Evolutionary conservation across 2,888 invertebrate species (phyloP).

Genomic region (Euphydryas editha): DNA sequence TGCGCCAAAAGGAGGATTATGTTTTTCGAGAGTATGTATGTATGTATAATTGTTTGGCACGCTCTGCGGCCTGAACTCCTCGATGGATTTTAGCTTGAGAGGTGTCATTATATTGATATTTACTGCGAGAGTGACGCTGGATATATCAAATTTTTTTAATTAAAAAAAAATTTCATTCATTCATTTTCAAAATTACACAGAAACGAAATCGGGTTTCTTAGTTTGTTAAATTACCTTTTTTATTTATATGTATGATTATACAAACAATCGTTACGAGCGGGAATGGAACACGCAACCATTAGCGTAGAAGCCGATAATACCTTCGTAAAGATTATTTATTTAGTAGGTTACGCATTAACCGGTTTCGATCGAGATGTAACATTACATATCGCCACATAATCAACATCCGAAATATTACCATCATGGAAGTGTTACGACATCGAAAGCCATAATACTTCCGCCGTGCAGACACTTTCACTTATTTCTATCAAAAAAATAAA

Average conservation of each 20-base stretch:
- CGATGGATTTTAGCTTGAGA: too few species aligned
- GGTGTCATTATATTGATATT: too few species aligned
- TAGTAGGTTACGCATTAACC: constrained; percentile 46
- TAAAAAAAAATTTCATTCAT: too few species aligned
- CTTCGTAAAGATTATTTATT: constrained; percentile 13
- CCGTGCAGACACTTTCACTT: constrained; percentile 54
- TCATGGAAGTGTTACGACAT: constrained; percentile 55
- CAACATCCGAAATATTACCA: constrained; percentile 54
- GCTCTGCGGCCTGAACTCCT: too few species aligned
- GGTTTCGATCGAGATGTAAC: constrained; percentile 51
- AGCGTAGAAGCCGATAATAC: neutral
- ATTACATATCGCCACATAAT: constrained; percentile 70
- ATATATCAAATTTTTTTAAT: too few species aligned
- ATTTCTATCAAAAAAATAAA: constrained; percentile 37
- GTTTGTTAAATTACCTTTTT: too few species aligned
- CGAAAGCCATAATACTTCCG: constrained; percentile 45
- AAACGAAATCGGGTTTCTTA: too few species aligned
- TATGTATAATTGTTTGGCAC: too few species aligned
- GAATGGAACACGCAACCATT: neutral
- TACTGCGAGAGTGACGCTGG: too few species aligned
- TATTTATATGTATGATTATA: neutral
- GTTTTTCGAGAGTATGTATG: too few species aligned
- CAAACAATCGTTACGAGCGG: neutral
- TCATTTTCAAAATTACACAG: too few species aligned
- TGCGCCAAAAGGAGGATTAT: too few species aligned